Evolutionary conservation across 2,113 vertebrate genomes (phyloP), one percentile per base, ranked within the genome.

Genomic region (Chascanopsetta lugubris): DNA sequence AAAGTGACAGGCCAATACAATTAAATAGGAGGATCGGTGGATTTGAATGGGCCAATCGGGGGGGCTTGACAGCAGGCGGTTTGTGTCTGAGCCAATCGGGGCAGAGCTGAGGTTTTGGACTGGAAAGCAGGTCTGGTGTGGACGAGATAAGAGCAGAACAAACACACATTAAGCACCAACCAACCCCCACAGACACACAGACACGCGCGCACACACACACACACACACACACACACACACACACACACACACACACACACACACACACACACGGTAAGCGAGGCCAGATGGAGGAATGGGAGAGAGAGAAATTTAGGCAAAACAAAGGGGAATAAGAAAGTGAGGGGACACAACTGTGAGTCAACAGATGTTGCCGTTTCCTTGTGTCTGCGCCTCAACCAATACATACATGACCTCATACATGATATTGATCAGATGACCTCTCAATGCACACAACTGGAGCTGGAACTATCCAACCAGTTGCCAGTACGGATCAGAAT

Each of bases 131-230:
- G 87, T 80, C 89, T 90, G 89, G 82, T 89, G 85, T 86, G 86
- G 83, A 77, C 30, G 77, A 86, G 89, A 90, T 90, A 90, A 90
- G 86, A 76, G 82, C 86, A 83, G 76, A 87, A 86, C 87, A 90
- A 87, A 89, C 87, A 84, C 83, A 87, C 82, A 85, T 72, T 77
- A 45, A 79, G 75, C 69, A 77, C 45, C 60, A 75, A 77, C 85
- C 72, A 75, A 77, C 85, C 72, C 79, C 64, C 66, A 69, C 68
- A 80, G 61, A 85, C 57, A 71, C 17, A 20, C 40, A 49, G 72
- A 48, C 71, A 68, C 59, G 68, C 66, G 30, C 47, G 43, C 51
- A 53, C 48, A 50, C 51, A 80, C 67, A 43, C 50, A 77, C 69
- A 48, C 56, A 55, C 29, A 89, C 87, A 84, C 82, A 87, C 82